Evolutionary conservation across 2,888 invertebrate genomes (phyloP).

Genomic region (Ichneumoninae sp.): DNA sequence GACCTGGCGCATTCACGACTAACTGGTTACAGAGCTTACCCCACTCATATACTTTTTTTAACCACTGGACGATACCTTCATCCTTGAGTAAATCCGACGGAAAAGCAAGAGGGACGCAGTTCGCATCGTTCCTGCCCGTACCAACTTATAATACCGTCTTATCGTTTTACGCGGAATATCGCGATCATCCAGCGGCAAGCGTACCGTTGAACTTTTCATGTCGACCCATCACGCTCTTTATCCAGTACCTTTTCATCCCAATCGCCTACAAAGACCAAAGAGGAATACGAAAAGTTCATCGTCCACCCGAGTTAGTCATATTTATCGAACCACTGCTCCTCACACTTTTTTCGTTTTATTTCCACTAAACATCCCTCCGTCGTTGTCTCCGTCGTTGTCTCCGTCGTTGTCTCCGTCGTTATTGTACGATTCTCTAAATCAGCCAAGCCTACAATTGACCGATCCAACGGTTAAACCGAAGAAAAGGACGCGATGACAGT

Average conservation of each 20-base stretch:
- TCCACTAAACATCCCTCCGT: constrained; percentile 2
- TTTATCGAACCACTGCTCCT: constrained; percentile 20
- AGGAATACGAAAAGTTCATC: constrained; percentile 63
- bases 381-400: constrained; percentile 36
- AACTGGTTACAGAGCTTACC: constrained; percentile 9
- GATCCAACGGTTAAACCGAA: constrained; percentile 56
- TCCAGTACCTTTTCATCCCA: constrained; percentile 11
- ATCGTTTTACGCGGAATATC: constrained; percentile 63
- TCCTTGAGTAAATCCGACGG: constrained; percentile 60
- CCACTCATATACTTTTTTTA: constrained; percentile 8
- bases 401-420: constrained; percentile 19
- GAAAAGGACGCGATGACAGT: constrained; percentile 59
- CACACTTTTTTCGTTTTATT: constrained; percentile 9
- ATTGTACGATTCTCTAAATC: constrained; percentile 10
- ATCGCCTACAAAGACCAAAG: constrained; percentile 30
- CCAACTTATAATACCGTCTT: constrained; percentile 66
- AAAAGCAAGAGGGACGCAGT: constrained; percentile 34
- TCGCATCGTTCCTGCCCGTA: constrained; percentile 51
- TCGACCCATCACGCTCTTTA: constrained; percentile 32
- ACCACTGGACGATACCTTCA: constrained; percentile 53
- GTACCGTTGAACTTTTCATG: constrained; percentile 61
- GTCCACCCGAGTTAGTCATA: constrained; percentile 38
- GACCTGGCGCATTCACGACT: background rate
- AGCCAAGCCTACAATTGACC: constrained; percentile 16
- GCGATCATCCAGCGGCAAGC: constrained; percentile 58